Base-by-base conservation (phyloP, 2,797 vertebrate species). In the Tenualosa thibaudeaui region DNA sequence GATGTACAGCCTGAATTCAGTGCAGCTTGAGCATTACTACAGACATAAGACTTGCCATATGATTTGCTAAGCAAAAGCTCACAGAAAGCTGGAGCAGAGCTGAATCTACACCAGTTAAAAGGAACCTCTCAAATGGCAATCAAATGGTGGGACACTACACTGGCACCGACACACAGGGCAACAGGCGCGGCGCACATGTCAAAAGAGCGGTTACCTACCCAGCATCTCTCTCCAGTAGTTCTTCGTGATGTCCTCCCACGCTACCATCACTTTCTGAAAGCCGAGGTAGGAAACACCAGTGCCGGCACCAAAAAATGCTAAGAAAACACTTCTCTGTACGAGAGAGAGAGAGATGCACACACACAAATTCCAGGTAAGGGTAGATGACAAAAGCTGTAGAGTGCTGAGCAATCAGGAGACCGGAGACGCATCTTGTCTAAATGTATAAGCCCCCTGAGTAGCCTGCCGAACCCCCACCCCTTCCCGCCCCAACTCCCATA, bases 121-220 rank as follows among this genome's bases (percentile, higher is more conserved):
- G 40, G 40, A 75, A 75, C 31, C 62, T 49, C 46, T 49, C 46
- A 49, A 49, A 78, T 46, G 31, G 31, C 71, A 78, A 24, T 78
- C 71, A 78, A 43, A 75, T 31, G 40, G 68, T 3, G 31, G 31
- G 31, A 46, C 46, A 46, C 68, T 75, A 12, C 68, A 43, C 31
- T 37, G 5, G 13, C 3, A 43, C 40, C 26, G 15, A 78, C 40
- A 22, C 71, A 7, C 37, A 46, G 17, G 17, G 26, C 31, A 31
- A 22, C 5, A 6, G 6, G 71, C 19, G 40, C 50, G 8, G 50
- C 9, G 37, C 17, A 43, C 68, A 10, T 81, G 84, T 43, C 85
- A 89, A 87, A 84, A 0, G 60, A 83, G 75, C 40, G 56, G 84
- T 89, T 81, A 91, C 95, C 93, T 95, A 97, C 96, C 96, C 82